Percentiles rank a stretch among this genome's conserved stretches.
These are phyloP conservation scores for Thryonomys swinderianus DNA, from an alignment of 2,113 vertebrate species.

Conservation along the genomic window DNA sequence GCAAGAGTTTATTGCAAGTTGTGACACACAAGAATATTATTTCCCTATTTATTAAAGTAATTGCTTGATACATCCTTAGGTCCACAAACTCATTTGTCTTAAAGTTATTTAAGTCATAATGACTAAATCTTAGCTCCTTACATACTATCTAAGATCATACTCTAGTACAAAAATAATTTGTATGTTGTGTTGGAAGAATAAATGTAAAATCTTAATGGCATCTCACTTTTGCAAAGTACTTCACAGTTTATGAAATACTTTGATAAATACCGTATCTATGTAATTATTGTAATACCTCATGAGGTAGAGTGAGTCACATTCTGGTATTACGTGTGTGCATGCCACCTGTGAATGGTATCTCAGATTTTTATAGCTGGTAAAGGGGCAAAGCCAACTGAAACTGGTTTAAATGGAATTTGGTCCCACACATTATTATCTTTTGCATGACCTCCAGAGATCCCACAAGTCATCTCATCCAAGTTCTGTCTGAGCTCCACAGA, in stretches of 20 bases:
- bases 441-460: not conserved
- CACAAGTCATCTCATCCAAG: constrained; percentile 31
- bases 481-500: not conserved
- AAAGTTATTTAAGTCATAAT: not conserved
- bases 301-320: not conserved
- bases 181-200: constrained; percentile 18
- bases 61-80: constrained; percentile 6
- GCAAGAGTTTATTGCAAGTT: not conserved
- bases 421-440: constrained; percentile 1
- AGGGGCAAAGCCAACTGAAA: not conserved
- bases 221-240: constrained; percentile 41
- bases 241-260: constrained; percentile 21
- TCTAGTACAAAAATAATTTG: not conserved
- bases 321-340: not conserved
- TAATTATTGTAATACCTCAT: not conserved
- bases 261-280: constrained; percentile 30
- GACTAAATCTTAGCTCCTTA: not conserved
- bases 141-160: constrained; percentile 22
- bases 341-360: not conserved
- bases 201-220: constrained; percentile 46
- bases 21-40: not conserved
- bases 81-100: not conserved
- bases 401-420: not conserved
- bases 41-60: not conserved
- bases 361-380: constrained; percentile 16